Conservation (phyloP, 2,888 invertebrate genomes). For the Aleiodes testaceus region DNA sequence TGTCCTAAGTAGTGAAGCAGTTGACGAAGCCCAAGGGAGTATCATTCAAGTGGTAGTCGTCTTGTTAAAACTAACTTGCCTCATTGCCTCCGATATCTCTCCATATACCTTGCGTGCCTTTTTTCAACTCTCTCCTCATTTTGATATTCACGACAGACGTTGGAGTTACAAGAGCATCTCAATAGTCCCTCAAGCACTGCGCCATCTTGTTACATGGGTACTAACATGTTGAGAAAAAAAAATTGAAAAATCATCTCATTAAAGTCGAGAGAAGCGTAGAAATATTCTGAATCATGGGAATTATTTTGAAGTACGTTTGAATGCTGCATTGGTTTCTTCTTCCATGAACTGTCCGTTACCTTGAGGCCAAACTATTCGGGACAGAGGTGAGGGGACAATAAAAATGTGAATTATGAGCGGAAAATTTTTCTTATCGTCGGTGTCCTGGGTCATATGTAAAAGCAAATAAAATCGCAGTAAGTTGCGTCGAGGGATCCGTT, state of each 20-base stretch:
- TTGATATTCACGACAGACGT: conserved; percentile 22
- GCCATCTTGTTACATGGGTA: conserved; percentile 58
- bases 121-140: conserved; percentile 20
- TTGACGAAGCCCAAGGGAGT: conserved; percentile 14
- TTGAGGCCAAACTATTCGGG: conserved; percentile 63
- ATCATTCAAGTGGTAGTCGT: conserved; percentile 56
- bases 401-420: conserved; percentile 69
- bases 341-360: conserved; percentile 63
- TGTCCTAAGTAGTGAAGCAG: conserved; percentile 23
- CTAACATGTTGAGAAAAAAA: conserved; percentile 43
- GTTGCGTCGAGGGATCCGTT: conserved; percentile 64
- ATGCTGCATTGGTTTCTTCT: background rate
- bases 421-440: conserved; percentile 67
- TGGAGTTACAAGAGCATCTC: conserved; percentile 61
- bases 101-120: conserved; percentile 42
- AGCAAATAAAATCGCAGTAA: conserved; percentile 69
- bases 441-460: conserved; percentile 64
- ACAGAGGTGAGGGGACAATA: conserved; percentile 54
- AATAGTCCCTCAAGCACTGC: conserved; percentile 65
- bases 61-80: conserved; percentile 73
- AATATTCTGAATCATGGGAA: too few relatives aligned
- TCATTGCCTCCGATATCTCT: conserved; percentile 72
- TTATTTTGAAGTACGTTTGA: too few relatives aligned
- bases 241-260: conserved; percentile 34
- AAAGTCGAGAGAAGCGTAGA: background rate